Percentiles rank a stretch among this genome's conserved stretches.
Evolutionary conservation across 2,888 invertebrate genomes (phyloP).

Genomic region (Microctonus aethiopoides): DNA sequence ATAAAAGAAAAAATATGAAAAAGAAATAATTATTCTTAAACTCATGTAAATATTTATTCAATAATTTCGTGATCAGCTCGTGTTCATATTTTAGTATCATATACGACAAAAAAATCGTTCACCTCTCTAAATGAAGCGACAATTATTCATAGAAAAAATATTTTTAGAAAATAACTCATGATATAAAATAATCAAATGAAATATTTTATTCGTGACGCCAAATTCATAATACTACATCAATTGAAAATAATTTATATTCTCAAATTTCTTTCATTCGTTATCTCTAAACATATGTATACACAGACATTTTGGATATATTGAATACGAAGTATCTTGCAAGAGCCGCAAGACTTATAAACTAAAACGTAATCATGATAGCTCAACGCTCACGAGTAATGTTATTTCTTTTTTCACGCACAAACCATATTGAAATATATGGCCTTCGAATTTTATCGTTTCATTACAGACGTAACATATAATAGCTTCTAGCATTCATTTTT

Average conservation of each 20-base stretch:
- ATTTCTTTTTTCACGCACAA: neutral
- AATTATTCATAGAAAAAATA: neutral
- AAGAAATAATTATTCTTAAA: too few relatives aligned
- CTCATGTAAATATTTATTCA: too few relatives aligned
- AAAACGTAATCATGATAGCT: neutral
- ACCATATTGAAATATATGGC: neutral
- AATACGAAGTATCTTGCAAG: neutral
- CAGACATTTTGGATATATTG: neutral
- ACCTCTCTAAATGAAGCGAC: too few relatives aligned
- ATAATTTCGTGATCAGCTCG: too few relatives aligned
- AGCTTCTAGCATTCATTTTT: neutral
- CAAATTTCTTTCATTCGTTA: neutral
- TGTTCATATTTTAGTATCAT: too few relatives aligned
- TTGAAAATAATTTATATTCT: neutral
- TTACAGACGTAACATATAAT: neutral
- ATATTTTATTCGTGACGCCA: neutral
- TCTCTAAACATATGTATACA: neutral
- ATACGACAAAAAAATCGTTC: too few relatives aligned
- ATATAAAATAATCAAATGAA: neutral
- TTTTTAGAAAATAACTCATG: too few relatives aligned
- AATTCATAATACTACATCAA: neutral
- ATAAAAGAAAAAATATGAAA: neutral
- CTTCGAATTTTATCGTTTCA: neutral
- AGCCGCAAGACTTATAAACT: neutral
- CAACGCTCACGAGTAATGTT: neutral